Evolutionary conservation across 53 echinoderm and acorn worm genomes (phyloP).

Genomic region (Echinometra lucunter): DNA sequence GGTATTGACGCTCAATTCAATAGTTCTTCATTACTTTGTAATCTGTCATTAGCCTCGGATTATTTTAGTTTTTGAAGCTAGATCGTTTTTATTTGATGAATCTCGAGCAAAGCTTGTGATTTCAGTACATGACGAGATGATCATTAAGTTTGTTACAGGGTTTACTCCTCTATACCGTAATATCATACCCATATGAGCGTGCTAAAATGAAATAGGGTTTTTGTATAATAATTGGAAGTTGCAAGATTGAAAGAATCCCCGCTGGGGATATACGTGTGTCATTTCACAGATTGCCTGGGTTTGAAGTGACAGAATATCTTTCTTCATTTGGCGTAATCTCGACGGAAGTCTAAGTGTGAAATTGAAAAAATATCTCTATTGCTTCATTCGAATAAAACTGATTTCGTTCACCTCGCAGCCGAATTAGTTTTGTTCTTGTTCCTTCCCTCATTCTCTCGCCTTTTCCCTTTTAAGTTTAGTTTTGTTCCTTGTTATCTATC

Average conservation of each 20-base stretch:
- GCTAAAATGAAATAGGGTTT: neutral
- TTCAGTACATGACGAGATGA: neutral
- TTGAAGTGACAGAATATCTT: neutral
- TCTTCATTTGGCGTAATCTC: neutral
- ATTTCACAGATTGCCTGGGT: neutral
- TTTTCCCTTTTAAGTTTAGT: too few species aligned
- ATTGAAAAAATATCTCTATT: neutral
- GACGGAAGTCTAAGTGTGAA: neutral
- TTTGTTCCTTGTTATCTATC: too few species aligned
- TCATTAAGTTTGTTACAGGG: neutral
- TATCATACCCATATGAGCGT: neutral
- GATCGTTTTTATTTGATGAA: neutral
- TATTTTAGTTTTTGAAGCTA: neutral
- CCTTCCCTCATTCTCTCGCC: too few species aligned
- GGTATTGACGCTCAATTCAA: neutral
- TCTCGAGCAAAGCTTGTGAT: neutral
- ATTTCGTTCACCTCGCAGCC: neutral
- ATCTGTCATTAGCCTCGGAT: neutral
- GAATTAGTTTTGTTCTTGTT: neutral
- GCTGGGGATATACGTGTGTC: neutral
- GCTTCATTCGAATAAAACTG: neutral
- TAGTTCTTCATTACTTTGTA: neutral
- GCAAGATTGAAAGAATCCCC: neutral
- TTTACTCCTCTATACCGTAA: neutral
- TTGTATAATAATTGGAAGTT: constrained; percentile 8